Conservation (phyloP, 2,888 invertebrate species). For the Cosmopolites sordidus region DNA sequence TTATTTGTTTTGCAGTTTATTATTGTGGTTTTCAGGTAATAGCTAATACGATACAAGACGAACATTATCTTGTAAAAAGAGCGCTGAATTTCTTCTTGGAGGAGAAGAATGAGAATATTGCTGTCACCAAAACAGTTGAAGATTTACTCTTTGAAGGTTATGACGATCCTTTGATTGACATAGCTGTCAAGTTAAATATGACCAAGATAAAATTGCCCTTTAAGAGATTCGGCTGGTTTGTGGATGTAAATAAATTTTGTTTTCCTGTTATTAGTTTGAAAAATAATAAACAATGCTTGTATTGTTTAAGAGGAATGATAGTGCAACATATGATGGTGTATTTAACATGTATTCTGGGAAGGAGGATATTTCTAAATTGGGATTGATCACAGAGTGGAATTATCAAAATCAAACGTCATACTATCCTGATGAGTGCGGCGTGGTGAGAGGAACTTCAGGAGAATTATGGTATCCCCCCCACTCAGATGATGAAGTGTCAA, state of each 20-base stretch:
- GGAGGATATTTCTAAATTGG: slow-evolving; percentile 60
- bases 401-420: slow-evolving; percentile 51
- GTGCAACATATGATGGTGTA: slow-evolving; percentile 68
- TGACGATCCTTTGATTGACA: slow-evolving; percentile 63
- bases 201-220: slow-evolving; percentile 58
- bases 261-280: no score
- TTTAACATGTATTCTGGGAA: slow-evolving; percentile 75
- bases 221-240: slow-evolving; percentile 83
- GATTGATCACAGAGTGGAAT: slow-evolving; percentile 70
- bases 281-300: no score
- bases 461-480: slow-evolving; percentile 74
- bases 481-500: slow-evolving; percentile 54
- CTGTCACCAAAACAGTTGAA: slow-evolving; percentile 60
- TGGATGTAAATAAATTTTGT: slow-evolving; percentile 55
- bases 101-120: slow-evolving; percentile 52
- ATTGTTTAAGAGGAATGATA: slow-evolving; percentile 66
- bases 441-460: slow-evolving; percentile 69
- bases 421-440: slow-evolving; percentile 59
- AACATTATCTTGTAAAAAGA: slow-evolving; percentile 46
- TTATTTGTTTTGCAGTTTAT: not conserved
- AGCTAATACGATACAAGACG: slow-evolving; percentile 55
- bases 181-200: slow-evolving; percentile 54
- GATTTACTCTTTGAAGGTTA: slow-evolving; percentile 80
- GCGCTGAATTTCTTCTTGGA: slow-evolving; percentile 56
- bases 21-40: slow-evolving; percentile 56